phyloP scores from a whole-genome alignment of 2,797 vertebrate genomes.

The Amblyraja radiata region DNA sequence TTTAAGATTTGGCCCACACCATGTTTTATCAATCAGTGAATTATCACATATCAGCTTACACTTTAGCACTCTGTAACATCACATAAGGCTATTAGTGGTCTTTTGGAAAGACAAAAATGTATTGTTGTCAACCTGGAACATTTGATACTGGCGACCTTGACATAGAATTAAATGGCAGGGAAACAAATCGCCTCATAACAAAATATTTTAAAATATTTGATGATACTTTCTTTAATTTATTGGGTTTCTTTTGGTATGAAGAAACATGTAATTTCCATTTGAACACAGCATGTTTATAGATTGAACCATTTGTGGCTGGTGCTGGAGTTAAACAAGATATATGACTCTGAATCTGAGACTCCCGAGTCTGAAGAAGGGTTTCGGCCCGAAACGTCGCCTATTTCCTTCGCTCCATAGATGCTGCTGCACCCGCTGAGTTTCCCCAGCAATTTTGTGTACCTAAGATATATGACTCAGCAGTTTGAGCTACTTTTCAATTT shows the following conservation, averaged over 20 bases:
- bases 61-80: background rate
- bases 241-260: background rate
- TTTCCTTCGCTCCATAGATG: too few species aligned
- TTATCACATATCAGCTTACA: background rate
- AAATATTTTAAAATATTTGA: background rate
- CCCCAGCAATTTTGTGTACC: too few species aligned
- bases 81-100: background rate
- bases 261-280: background rate
- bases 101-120: background rate
- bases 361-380: too few species aligned
- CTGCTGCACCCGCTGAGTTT: too few species aligned
- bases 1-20: background rate
- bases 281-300: background rate
- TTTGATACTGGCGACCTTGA: background rate
- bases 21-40: background rate
- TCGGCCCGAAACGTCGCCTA: too few species aligned
- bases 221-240: background rate
- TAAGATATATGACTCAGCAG: constrained; percentile 12
- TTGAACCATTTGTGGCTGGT: background rate
- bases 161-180: background rate
- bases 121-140: background rate
- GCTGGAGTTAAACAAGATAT: background rate
- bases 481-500: background rate
- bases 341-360: too few species aligned
- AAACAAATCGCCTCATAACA: too few species aligned